Conservation (phyloP, 2,797 vertebrate genomes). For the Coilia nasus region DNA sequence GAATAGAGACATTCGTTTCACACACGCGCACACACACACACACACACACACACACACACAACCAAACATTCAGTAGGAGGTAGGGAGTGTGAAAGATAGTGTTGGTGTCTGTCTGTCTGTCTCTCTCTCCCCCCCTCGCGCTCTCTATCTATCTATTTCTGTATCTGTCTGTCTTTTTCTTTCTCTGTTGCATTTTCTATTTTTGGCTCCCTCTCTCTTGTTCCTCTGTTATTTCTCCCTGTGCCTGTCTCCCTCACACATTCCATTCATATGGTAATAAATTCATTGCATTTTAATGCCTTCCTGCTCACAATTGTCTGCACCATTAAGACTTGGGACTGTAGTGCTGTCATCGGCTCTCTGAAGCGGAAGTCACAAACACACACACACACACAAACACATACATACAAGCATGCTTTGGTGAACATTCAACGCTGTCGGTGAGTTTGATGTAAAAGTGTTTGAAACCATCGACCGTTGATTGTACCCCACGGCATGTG, state of each 20-base stretch:
- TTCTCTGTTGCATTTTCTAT: no score
- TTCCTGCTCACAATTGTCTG: neutral
- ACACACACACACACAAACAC: constrained; percentile 28
- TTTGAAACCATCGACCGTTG: constrained; percentile 99
- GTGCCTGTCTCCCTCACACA: neutral
- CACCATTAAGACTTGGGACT: neutral
- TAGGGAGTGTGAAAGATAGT: neutral
- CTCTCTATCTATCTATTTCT: neutral
- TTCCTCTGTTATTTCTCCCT: constrained; percentile 20
- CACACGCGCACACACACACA: neutral
- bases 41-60: constrained; percentile 6
- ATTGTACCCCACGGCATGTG: constrained; percentile 90
- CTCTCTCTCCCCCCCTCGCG: neutral
- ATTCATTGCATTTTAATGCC: neutral
- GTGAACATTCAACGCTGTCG: constrained; percentile 98
- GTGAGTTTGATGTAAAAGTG: constrained; percentile 94
- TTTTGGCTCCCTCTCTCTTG: neutral
- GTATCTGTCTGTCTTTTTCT: no score
- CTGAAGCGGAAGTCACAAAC: constrained; percentile 52
- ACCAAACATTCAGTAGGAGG: neutral
- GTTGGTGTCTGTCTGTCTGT: neutral
- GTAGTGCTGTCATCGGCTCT: neutral
- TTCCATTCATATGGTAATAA: neutral
- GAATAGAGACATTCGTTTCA: neutral
- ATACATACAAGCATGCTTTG: constrained; percentile 64